phyloP scores from a whole-genome alignment of 2,113 vertebrate species.

The Chloroceryle aenea region DNA sequence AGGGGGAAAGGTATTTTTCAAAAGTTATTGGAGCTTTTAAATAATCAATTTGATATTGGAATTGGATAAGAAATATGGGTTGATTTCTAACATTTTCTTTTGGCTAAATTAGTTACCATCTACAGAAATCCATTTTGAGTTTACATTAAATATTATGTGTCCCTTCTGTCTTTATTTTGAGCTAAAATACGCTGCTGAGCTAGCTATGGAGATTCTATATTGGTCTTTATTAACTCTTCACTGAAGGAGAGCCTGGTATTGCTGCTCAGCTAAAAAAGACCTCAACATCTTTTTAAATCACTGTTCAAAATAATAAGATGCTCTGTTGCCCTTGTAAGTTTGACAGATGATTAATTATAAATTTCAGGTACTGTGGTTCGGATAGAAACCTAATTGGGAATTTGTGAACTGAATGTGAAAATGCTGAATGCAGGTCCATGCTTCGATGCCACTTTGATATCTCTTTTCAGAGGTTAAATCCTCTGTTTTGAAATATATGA shows the following conservation, averaged over 20 bases:
- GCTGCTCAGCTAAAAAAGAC: neutral
- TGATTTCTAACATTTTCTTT: neutral
- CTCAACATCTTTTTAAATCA: neutral
- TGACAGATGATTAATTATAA: constrained; percentile 70
- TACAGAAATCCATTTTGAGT: neutral
- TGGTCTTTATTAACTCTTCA: neutral
- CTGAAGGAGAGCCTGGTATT: neutral
- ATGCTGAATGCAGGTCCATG: constrained; percentile 40
- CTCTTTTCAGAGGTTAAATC: constrained; percentile 68
- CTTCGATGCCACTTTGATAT: constrained; percentile 23
- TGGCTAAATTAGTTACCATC: neutral
- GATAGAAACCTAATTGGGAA: constrained; percentile 65
- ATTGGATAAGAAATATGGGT: neutral
- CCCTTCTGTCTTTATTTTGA: neutral
- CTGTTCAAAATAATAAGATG: constrained; percentile 15
- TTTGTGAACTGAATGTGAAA: constrained; percentile 67
- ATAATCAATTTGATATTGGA: neutral
- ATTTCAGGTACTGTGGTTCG: constrained; percentile 55
- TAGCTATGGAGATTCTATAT: neutral
- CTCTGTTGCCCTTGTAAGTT: constrained; percentile 46
- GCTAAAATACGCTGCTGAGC: neutral
- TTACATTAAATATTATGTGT: neutral
- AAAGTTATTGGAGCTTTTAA: neutral
- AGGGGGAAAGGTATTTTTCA: neutral
- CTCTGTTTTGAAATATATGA: constrained; percentile 29